Evolutionary conservation across 2,797 vertebrate genomes (phyloP).

Genomic region (Etheostoma nigrum): DNA sequence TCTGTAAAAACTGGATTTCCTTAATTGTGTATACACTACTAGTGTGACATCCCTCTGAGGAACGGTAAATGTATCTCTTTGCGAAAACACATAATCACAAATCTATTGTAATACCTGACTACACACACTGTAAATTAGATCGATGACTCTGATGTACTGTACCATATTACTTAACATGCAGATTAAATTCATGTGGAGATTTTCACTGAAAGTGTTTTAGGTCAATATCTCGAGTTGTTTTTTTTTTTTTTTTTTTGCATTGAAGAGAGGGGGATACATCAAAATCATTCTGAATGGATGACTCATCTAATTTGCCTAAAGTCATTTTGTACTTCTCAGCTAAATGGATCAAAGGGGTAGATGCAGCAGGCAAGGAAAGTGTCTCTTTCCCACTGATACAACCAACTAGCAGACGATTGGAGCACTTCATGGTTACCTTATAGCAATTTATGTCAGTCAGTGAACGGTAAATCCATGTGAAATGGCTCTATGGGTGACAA

Average conservation of each 20-base stretch:
- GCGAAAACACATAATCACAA: constrained; percentile 8
- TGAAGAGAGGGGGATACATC: constrained; percentile 25
- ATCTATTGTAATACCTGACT: not conserved
- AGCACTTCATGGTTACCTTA: constrained; percentile 37
- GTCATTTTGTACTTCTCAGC: constrained; percentile 44
- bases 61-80: constrained; percentile 17
- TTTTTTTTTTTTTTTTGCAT: constrained; percentile 46
- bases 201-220: constrained; percentile 32
- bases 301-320: constrained; percentile 50
- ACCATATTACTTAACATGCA: constrained; percentile 23
- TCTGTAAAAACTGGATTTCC: constrained; percentile 25
- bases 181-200: constrained; percentile 30
- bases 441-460: constrained; percentile 38
- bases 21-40: constrained; percentile 33
- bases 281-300: constrained; percentile 50
- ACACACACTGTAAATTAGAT: constrained; percentile 12
- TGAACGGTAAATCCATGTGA: constrained; percentile 23
- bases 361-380: constrained; percentile 44
- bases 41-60: constrained; percentile 24
- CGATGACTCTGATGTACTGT: constrained; percentile 19
- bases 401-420: constrained; percentile 1
- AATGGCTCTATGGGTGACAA: constrained; percentile 26
- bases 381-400: constrained; percentile 10
- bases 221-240: constrained; percentile 33
- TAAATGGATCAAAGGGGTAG: constrained; percentile 51